phyloP scores from a whole-genome alignment of 2,888 invertebrate genomes.

The Tubiluchus corallicola region DNA sequence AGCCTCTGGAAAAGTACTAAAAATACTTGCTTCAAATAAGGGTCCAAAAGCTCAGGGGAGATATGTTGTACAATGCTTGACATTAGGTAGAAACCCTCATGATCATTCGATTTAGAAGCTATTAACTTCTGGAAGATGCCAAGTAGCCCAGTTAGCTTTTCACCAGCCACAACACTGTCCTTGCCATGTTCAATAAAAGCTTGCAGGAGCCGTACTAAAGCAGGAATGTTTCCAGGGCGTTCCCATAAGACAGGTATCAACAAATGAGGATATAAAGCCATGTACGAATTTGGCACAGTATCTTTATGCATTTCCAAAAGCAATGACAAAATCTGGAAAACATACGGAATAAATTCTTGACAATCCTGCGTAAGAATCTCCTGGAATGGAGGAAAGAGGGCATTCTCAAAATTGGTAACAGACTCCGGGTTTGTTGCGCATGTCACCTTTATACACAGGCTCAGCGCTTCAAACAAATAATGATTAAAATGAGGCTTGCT shows the following conservation, averaged over 20 bases:
- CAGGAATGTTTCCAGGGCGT: conserved; percentile 75
- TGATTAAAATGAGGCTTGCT: conserved; percentile 96
- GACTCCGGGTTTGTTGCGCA: conserved; percentile 60
- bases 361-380: conserved; percentile 82
- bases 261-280: conserved; percentile 70
- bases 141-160: conserved; percentile 47
- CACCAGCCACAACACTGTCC: conserved; percentile 44
- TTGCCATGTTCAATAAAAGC: conserved; percentile 59
- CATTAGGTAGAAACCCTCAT: conserved; percentile 82
- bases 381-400: conserved; percentile 85
- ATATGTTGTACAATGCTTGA: conserved; percentile 65
- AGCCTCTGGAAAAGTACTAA: conserved; percentile 79
- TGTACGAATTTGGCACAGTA: conserved; percentile 53
- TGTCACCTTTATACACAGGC: conserved; percentile 55
- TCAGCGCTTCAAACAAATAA: conserved; percentile 85
- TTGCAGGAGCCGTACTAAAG: conserved; percentile 72
- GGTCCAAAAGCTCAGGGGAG: conserved; percentile 53
- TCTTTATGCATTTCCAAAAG: conserved; percentile 44
- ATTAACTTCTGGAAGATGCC: conserved; percentile 93
- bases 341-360: conserved; percentile 93
- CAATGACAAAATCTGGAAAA: conserved; percentile 87
- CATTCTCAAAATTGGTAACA: conserved; percentile 70
- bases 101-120: conserved; percentile 82
- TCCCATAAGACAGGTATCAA: conserved; percentile 83
- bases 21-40: conserved; percentile 68